Evolutionary conservation across 2,797 vertebrate genomes (phyloP).

Genomic region (Chelidonichthys spinosus): DNA sequence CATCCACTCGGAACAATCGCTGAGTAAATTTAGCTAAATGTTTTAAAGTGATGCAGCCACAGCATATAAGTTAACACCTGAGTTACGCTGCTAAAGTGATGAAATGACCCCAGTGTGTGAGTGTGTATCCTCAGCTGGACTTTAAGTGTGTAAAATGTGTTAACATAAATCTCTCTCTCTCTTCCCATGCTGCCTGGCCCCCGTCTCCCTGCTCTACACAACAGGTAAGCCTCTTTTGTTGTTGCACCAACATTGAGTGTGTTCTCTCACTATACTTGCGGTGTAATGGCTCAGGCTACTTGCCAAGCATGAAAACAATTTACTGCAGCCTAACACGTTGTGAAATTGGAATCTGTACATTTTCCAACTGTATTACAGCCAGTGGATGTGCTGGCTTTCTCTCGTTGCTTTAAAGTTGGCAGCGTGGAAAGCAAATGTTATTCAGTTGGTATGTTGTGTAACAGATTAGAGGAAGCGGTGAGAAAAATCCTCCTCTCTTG

Average conservation of each 20-base stretch:
- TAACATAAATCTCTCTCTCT: slow-evolving; percentile 55
- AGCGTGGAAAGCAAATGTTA: slow-evolving; percentile 43
- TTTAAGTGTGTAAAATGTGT: slow-evolving; percentile 30
- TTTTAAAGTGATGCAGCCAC: neutral
- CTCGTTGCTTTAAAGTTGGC: slow-evolving; percentile 57
- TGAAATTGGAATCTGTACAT: slow-evolving; percentile 69
- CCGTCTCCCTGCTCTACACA: slow-evolving; percentile 33
- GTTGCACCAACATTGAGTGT: slow-evolving; percentile 11
- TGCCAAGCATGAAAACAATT: slow-evolving; percentile 73
- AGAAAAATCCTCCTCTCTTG: slow-evolving; percentile 17
- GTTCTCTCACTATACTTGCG: slow-evolving; percentile 7
- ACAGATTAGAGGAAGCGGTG: slow-evolving; percentile 40
- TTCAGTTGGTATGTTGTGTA: slow-evolving; percentile 39
- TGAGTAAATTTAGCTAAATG: slow-evolving; percentile 3
- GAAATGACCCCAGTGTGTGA: neutral
- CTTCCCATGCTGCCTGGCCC: slow-evolving; percentile 50
- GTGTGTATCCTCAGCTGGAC: slow-evolving; percentile 19
- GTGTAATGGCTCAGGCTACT: slow-evolving; percentile 33
- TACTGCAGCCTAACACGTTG: slow-evolving; percentile 68
- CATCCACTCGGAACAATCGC: slow-evolving; percentile 19
- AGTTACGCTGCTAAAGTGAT: neutral
- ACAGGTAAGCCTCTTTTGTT: slow-evolving; percentile 67
- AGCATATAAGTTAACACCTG: neutral
- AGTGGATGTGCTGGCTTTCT: slow-evolving; percentile 56
- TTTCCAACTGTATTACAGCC: slow-evolving; percentile 64